phyloP scores from a whole-genome alignment of 2,797 vertebrate genomes.

The Danio jaintianensis region DNA sequence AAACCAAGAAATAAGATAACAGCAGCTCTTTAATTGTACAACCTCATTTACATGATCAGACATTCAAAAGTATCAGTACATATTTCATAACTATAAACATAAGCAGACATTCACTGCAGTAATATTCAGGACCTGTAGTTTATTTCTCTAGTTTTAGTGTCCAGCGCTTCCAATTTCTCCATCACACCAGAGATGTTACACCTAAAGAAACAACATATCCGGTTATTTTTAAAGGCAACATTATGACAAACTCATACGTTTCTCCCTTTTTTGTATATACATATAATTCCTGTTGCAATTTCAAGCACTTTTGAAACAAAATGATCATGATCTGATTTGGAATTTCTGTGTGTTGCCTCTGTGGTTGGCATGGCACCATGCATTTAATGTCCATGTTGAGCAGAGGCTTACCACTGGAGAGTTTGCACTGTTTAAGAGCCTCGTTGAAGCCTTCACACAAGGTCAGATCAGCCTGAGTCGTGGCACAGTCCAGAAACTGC shows the following conservation, averaged over 20 bases:
- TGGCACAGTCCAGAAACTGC: slow-evolving; percentile 93
- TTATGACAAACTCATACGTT: too few relatives aligned
- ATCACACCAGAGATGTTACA: slow-evolving; percentile 74
- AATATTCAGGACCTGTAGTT: background rate
- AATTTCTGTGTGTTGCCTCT: background rate
- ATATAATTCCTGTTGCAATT: background rate
- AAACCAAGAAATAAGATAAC: slow-evolving; percentile 30
- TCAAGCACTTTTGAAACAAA: background rate
- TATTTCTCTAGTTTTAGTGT: slow-evolving; percentile 35
- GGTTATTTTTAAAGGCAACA: too few relatives aligned
- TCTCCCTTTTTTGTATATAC: too few relatives aligned
- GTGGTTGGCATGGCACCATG: background rate
- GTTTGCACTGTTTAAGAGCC: slow-evolving; percentile 93
- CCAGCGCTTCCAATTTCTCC: background rate
- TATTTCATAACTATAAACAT: slow-evolving; percentile 42
- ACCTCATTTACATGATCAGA: slow-evolving; percentile 59
- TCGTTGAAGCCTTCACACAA: slow-evolving; percentile 94
- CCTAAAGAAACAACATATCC: slow-evolving; percentile 62
- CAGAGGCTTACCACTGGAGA: slow-evolving; percentile 80
- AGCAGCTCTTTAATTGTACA: slow-evolving; percentile 69
- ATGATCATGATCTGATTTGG: background rate
- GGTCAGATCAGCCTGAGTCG: slow-evolving; percentile 85
- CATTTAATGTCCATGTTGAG: background rate
- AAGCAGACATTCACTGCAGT: slow-evolving; percentile 31
- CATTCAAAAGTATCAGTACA: slow-evolving; percentile 32